Evolutionary conservation across 2,113 vertebrate species (phyloP).

Genomic region (Lophius piscatorius): DNA sequence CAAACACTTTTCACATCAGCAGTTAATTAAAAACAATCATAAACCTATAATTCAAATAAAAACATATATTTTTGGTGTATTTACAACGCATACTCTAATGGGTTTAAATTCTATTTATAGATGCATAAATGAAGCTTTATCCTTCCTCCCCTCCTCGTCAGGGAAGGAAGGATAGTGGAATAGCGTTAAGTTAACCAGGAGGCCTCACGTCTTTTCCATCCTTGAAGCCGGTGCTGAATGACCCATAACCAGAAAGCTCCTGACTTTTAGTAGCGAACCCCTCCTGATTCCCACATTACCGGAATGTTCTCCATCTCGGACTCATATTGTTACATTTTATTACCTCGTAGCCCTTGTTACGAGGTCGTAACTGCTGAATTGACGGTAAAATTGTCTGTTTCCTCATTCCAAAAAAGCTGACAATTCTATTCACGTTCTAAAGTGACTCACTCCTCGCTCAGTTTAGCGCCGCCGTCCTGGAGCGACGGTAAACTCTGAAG

Average conservation of each 20-base stretch:
- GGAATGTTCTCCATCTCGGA: constrained; percentile 40
- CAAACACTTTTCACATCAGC: too few relatives aligned
- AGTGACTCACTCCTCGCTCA: constrained; percentile 26
- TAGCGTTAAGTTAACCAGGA: too few relatives aligned
- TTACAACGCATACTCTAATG: too few relatives aligned
- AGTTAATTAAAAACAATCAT: too few relatives aligned
- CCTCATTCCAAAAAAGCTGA: constrained; percentile 52
- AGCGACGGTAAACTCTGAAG: constrained; percentile 36
- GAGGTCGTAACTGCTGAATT: not conserved
- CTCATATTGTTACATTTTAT: constrained; percentile 58
- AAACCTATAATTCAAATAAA: too few relatives aligned
- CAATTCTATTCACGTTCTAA: constrained; percentile 37
- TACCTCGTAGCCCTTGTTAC: constrained; percentile 44
- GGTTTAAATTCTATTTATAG: too few relatives aligned
- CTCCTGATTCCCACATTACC: constrained; percentile 28
- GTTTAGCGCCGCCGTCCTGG: constrained; percentile 28
- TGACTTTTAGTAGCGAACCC: constrained; percentile 27
- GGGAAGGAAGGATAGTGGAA: too few relatives aligned
- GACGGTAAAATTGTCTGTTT: constrained; percentile 16
- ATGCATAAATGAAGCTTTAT: too few relatives aligned
- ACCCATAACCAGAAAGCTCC: constrained; percentile 41
- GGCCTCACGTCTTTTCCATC: too few relatives aligned
- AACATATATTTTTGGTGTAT: too few relatives aligned
- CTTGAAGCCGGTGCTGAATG: constrained; percentile 27
- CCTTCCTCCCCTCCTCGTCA: too few relatives aligned